Base-by-base conservation (phyloP, 2,888 invertebrate genomes). In the Chaetoderma sp. region DNA sequence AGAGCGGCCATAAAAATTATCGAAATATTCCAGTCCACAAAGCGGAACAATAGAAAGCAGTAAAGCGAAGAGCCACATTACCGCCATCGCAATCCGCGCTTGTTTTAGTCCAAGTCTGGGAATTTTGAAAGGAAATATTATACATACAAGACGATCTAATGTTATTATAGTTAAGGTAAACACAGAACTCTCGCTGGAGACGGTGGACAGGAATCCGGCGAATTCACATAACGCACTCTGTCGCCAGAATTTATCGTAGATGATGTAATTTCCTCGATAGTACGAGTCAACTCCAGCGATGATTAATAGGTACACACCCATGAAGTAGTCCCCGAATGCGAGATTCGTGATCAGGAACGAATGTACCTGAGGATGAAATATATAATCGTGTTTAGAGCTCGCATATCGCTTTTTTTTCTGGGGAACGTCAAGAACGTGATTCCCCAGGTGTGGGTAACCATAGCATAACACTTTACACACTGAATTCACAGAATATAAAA, bases 1-100 rank as follows among this genome's bases (percentile, higher is more conserved):
- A 0, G 89, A 89, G 32, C 89, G 78, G 0, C 88, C 88, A 71
- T 89, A 89, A 78, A 88, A 89, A 70, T 88, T 86, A 59, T 71
- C 75, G 75, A 89, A 89, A 74, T 88, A 89, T 56, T 75, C 71
- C 10, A 81, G 67, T 5, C 77, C 78, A 30, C 78, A 42, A 2
- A 85, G 67, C 1, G 84, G 84, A 16, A 79, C 55, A 1, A 74
- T 74, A 1, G 83, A 77, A 27, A 85, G 67, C 25, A 75, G 25
- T 21, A 78, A 68, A 8, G 82, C 82, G 1, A 75, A 49, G 3
- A 75, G 27, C 84, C 84, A 85, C n/a, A 84, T 65, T 39, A 70
- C 56, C 5, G 69, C 49, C 83, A 85, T 84, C 18, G 79, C 80
- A 23, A 79, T 60, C 1, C 75, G 70, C 1, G 83, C 83, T 54